Percentiles rank a stretch among this genome's conserved stretches.
These are phyloP conservation scores for Amblyornis subalaris DNA, from an alignment of 2,113 vertebrate species.

Conservation along the genomic window DNA sequence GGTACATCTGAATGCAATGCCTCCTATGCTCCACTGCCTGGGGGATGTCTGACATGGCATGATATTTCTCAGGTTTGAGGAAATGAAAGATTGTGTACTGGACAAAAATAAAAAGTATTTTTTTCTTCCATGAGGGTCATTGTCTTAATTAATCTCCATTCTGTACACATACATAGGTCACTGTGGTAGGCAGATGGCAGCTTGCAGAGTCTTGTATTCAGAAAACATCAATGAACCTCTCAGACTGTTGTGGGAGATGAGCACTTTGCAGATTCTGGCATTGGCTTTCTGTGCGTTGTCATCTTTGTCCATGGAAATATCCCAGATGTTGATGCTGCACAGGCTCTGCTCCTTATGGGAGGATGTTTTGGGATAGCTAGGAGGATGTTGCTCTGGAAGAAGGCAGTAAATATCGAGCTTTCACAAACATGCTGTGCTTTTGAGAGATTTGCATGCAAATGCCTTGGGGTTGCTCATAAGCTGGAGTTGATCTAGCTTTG, in stretches of 20 bases:
- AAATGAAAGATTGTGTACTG: background rate
- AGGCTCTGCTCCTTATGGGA: background rate
- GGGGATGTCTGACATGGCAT: background rate
- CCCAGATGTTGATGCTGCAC: background rate
- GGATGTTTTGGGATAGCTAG: background rate
- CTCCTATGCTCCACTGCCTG: background rate
- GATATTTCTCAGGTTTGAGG: background rate
- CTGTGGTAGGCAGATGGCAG: background rate
- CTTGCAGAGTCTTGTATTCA: background rate
- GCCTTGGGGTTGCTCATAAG: background rate
- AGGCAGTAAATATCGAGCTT: background rate
- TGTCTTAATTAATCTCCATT: background rate
- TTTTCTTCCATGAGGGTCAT: accelerated
- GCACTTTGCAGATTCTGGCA: background rate
- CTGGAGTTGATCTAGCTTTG: background rate
- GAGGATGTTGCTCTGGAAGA: background rate
- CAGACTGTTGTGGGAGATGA: accelerated
- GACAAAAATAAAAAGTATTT: background rate
- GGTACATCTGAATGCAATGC: background rate
- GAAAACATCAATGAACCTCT: background rate
- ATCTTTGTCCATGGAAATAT: background rate
- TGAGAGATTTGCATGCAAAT: background rate
- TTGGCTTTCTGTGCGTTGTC: background rate
- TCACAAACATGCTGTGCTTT: background rate
- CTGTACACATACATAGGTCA: background rate